phyloP scores from a whole-genome alignment of 2,113 vertebrate genomes.

The Triplophysa dalaica region DNA sequence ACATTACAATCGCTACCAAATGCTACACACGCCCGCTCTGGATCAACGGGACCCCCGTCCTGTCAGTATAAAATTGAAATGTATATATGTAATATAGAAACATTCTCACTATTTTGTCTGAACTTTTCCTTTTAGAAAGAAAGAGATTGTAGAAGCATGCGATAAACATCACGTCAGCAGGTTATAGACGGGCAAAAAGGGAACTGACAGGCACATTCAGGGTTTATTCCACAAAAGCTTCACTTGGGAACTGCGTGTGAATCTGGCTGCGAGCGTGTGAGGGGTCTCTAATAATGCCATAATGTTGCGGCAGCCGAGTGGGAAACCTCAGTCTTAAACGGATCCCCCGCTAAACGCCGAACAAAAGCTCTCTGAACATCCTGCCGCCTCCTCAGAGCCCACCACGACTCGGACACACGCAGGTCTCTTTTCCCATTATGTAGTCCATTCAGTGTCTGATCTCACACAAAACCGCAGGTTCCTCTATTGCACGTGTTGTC shows the following conservation, averaged over 20 bases:
- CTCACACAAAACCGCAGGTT: slow-evolving; percentile 12
- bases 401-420: slow-evolving; percentile 10
- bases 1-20: slow-evolving; percentile 20
- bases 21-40: neutral
- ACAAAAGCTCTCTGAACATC: slow-evolving; percentile 33
- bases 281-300: slow-evolving; percentile 45
- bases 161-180: neutral
- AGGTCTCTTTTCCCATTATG: neutral
- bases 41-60: neutral
- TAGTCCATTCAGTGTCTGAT: neutral
- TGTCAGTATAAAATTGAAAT: neutral
- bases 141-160: neutral
- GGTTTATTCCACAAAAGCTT: slow-evolving; percentile 29
- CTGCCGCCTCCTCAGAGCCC: slow-evolving; percentile 3
- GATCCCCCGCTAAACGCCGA: neutral
- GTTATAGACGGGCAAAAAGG: slow-evolving; percentile 10
- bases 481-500: slow-evolving; percentile 15
- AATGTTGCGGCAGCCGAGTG: slow-evolving; percentile 36
- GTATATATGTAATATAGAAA: neutral
- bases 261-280: slow-evolving; percentile 29
- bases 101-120: no score
- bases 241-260: slow-evolving; percentile 29
- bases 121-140: neutral
- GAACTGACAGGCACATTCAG: slow-evolving; percentile 29
- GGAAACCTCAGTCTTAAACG: slow-evolving; percentile 19